These are phyloP conservation scores for Ictalurus punctatus DNA, from an alignment of 2,113 vertebrate species.

Conservation along the genomic window DNA sequence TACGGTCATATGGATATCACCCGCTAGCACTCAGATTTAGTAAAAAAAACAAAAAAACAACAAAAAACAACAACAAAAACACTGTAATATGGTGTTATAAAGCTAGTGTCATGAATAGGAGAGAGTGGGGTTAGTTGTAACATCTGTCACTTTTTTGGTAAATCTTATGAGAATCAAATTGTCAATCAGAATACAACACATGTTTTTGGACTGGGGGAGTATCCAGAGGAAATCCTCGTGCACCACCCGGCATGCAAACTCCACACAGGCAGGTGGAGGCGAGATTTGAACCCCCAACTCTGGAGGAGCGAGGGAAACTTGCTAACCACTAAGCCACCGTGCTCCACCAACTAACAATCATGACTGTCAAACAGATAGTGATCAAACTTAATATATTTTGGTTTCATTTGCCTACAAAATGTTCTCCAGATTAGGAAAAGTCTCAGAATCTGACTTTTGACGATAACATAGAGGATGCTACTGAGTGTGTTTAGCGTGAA, in stretches of 20 bases:
- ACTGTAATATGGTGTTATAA: neutral
- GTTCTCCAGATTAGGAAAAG: neutral
- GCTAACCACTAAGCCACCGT: too few relatives aligned
- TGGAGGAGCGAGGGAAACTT: too few relatives aligned
- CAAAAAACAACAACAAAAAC: neutral
- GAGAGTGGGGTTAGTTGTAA: neutral
- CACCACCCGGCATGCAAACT: too few relatives aligned
- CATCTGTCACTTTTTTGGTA: too few relatives aligned
- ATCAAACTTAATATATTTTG: neutral
- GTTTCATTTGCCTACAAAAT: neutral
- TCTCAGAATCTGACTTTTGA: neutral
- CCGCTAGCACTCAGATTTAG: neutral
- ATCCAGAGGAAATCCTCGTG: too few relatives aligned
- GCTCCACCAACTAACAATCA: neutral
- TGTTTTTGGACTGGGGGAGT: too few relatives aligned
- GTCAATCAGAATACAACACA: too few relatives aligned
- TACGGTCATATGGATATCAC: neutral
- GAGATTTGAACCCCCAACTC: too few relatives aligned
- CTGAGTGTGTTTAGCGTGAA: neutral
- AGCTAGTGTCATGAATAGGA: neutral
- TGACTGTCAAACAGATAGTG: neutral
- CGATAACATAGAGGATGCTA: neutral
- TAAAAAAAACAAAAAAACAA: neutral
- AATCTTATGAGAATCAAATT: too few relatives aligned
- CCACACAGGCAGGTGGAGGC: too few relatives aligned